Evolutionary conservation across 2,113 vertebrate genomes (phyloP), one percentile per base, ranked within the genome.

Genomic region (Brachirus orientalis): DNA sequence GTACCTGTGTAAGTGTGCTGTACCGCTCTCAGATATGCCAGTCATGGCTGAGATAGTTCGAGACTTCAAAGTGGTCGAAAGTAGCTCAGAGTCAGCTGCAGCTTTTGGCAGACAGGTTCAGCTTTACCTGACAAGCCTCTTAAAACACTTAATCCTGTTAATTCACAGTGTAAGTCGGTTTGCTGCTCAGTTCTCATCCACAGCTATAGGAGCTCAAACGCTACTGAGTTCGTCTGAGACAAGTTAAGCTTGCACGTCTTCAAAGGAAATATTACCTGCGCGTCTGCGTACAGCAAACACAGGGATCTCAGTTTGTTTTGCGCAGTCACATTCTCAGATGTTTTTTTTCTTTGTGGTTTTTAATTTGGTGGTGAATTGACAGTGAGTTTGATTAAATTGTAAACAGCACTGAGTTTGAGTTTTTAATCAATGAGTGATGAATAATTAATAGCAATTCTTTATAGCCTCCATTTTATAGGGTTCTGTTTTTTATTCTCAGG

Each of bases 111-210:
- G 86, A 58, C 82, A 82, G 80, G 64, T 88, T 86, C 67, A 86
- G 78, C 81, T 90, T 88, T 91, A 88, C 87, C 86, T 90, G 82
- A 86, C 88, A 91, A 91, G 88, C 89, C 86, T 86, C 86, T 81
- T 88, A 86, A 86, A 90, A 86, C 77, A 86, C 71, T 85, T 88
- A 91, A 90, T 90, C 88, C 85, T 84, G 77, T 85, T 93, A 85
- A 90, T 93, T 91, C 86, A 89, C 72, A 88, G 80, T 88, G 90
- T 89, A 91, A 89, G 77, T 87, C 85, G 79, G 85, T 88, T 91
- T 90, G 82, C 79, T 63, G 72, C 70, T 48, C 82, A 69, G 67
- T 79, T 80, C 75, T 83, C 84, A 83, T 87, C 78, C 78, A 79
- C 85, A 85, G 79, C 75, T 60, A 64, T 48, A 64, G 52, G 53